These are phyloP conservation scores for Coleophora deauratella DNA, from an alignment of 2,888 invertebrate genomes.

Conservation along the genomic window DNA sequence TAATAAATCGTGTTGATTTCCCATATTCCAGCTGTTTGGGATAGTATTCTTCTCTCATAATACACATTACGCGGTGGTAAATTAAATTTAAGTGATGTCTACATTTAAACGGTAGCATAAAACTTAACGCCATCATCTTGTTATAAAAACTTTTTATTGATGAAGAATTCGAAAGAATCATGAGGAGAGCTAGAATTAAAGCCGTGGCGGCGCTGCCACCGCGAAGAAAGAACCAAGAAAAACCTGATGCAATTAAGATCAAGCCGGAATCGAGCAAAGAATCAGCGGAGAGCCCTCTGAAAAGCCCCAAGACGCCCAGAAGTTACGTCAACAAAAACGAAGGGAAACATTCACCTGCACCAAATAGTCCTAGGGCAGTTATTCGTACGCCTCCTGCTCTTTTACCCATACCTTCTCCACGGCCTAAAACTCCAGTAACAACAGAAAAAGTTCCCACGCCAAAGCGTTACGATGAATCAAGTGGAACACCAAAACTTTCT, in stretches of 20 bases:
- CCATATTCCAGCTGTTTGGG: too few relatives aligned
- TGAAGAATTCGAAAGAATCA: too few relatives aligned
- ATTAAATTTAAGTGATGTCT: too few relatives aligned
- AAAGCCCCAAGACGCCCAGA: constrained; percentile 32
- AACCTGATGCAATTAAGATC: constrained; percentile 25
- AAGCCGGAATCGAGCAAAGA: constrained; percentile 26
- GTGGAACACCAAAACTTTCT: constrained; percentile 13
- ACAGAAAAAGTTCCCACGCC: background rate
- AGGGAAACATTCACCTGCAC: constrained; percentile 17
- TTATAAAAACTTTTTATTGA: too few relatives aligned
- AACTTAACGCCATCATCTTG: too few relatives aligned
- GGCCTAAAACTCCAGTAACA: background rate
- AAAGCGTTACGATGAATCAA: constrained; percentile 4
- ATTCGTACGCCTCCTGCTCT: constrained; percentile 7
- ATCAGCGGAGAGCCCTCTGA: constrained; percentile 24
- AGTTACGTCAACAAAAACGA: constrained; percentile 13
- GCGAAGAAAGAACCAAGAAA: constrained; percentile 50
- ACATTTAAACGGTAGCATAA: too few relatives aligned
- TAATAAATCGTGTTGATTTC: too few relatives aligned
- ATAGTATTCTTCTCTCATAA: too few relatives aligned
- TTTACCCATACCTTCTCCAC: constrained; percentile 2
- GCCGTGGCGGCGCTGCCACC: constrained; percentile 80
- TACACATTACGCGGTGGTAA: too few relatives aligned
- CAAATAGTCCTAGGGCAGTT: background rate
- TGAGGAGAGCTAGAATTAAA: constrained; percentile 81